Percentiles rank a stretch among this genome's conserved stretches.
These are phyloP conservation scores for Malurus melanocephalus DNA, from an alignment of 2,113 vertebrate genomes.

Conservation along the genomic window DNA sequence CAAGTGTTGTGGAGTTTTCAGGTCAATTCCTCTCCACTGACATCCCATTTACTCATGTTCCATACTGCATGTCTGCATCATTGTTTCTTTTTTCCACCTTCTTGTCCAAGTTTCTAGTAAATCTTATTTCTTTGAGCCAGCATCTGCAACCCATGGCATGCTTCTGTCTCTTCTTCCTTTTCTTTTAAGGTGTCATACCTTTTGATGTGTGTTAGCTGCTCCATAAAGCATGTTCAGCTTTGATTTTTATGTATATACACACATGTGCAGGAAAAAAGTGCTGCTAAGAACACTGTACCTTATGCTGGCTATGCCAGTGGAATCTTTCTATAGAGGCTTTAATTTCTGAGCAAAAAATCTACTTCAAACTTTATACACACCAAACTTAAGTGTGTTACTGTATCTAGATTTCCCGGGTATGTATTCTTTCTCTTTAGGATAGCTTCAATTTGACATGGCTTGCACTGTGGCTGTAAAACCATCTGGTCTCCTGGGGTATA, in stretches of 20 bases:
- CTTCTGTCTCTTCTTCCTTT: conserved; percentile 5
- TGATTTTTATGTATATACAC: not conserved
- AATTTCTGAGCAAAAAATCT: not conserved
- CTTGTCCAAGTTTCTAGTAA: not conserved
- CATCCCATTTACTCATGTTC: not conserved
- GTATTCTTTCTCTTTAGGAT: not conserved
- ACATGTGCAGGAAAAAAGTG: not conserved
- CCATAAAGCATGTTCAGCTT: conserved; percentile 8
- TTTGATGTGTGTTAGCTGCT: not conserved
- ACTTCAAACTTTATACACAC: not conserved
- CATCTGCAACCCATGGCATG: conserved; percentile 31
- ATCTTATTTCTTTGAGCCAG: not conserved
- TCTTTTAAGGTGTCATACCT: not conserved
- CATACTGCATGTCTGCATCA: conserved; percentile 47
- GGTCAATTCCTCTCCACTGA: not conserved
- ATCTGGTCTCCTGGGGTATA: not conserved
- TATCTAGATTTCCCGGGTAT: not conserved
- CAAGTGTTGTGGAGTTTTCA: not conserved
- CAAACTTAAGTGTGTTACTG: not conserved
- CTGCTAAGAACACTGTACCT: not conserved
- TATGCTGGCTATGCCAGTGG: not conserved
- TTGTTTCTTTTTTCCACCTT: not conserved
- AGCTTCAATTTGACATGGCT: not conserved
- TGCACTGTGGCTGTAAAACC: not conserved
- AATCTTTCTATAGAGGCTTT: not conserved